These are phyloP conservation scores for Caenorhabditis latens DNA, from an alignment of 1,140 invertebrate genomes.

Conservation along the genomic window DNA sequence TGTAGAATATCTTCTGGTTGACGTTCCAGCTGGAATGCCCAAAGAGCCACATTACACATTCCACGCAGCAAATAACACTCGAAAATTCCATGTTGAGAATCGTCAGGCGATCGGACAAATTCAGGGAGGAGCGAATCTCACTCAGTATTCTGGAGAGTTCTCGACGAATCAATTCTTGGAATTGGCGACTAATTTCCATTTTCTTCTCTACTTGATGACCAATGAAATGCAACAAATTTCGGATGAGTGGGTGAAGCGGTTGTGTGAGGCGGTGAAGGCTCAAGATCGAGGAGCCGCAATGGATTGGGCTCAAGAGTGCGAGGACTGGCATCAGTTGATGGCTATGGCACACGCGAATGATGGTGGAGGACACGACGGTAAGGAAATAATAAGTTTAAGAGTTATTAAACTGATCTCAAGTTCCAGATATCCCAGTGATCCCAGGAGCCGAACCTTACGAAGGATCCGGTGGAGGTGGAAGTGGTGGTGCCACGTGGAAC, in stretches of 20 bases:
- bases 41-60: conserved; percentile 72
- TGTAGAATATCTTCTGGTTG: conserved; percentile 94
- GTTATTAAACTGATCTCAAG: conserved; percentile 11
- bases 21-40: conserved; percentile 95
- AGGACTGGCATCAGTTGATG: conserved; percentile 71
- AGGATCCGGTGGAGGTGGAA: background rate
- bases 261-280: conserved; percentile 64
- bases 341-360: conserved; percentile 58
- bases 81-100: conserved; percentile 74
- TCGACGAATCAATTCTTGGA: conserved; percentile 71
- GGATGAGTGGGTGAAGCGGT: conserved; percentile 67
- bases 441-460: background rate
- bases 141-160: conserved; percentile 69
- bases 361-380: background rate
- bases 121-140: conserved; percentile 67
- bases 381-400: too few relatives aligned
- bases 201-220: conserved; percentile 73
- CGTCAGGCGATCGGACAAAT: conserved; percentile 68
- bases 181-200: conserved; percentile 75
- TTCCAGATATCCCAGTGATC: conserved; percentile 18
- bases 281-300: conserved; percentile 67
- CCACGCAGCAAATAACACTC: conserved; percentile 16
- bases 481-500: conserved; percentile 62
- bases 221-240: conserved; percentile 73
- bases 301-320: conserved; percentile 70